Evolutionary conservation across 2,797 vertebrate species (phyloP).

Genomic region (Denticeps clupeoides): DNA sequence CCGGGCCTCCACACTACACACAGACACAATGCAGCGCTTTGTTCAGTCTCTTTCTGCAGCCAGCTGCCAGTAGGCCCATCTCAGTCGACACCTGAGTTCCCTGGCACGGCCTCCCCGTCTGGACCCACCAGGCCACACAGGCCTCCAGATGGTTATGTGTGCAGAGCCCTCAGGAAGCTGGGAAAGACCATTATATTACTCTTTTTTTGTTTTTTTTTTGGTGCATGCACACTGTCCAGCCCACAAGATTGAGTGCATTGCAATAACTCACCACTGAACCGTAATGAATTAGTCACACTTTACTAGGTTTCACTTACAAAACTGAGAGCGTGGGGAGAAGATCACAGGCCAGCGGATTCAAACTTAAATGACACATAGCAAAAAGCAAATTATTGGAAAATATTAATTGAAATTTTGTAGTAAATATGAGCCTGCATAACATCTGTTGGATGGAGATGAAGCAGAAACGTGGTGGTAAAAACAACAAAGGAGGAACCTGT

Average conservation of each 20-base stretch:
- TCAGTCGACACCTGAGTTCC: slow-evolving; percentile 19
- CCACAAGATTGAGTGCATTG: background rate
- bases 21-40: slow-evolving; percentile 17
- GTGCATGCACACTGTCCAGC: background rate
- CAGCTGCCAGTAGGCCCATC: background rate
- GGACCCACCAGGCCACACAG: background rate
- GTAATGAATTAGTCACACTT: slow-evolving; percentile 3
- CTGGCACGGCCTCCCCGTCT: slow-evolving; percentile 7
- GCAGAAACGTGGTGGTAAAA: background rate
- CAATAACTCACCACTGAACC: background rate
- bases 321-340: no score
- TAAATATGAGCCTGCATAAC: no score
- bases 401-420: no score
- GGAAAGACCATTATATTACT: slow-evolving; percentile 12
- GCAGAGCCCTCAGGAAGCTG: background rate
- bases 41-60: slow-evolving; percentile 5
- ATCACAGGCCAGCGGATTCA: no score
- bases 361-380: no score
- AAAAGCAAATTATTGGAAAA: no score
- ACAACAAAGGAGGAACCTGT: background rate
- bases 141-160: slow-evolving; percentile 9
- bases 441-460: background rate
- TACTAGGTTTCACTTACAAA: slow-evolving; percentile 10
- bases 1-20: background rate
- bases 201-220: background rate